Conservation (phyloP, 2,888 invertebrate species). For the Corythucha ciliata region DNA sequence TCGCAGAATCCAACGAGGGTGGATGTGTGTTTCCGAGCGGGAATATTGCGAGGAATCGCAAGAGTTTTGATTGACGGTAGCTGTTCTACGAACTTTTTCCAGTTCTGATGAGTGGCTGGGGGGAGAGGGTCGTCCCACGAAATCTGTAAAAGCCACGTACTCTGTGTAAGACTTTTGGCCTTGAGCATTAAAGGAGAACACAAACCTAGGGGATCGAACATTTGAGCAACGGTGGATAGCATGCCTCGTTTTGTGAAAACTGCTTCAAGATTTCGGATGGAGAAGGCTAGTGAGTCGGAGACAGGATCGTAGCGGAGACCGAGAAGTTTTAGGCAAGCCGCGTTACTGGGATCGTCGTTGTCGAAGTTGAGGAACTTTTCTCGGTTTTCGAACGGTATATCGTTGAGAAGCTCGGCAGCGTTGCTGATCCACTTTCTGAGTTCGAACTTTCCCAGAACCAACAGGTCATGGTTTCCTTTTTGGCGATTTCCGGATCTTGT, state of each 20-base stretch:
- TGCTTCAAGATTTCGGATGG: not conserved
- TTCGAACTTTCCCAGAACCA: conserved; percentile 19
- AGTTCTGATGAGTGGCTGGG: not conserved
- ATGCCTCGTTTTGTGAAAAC: conserved; percentile 8
- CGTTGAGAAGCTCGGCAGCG: conserved; percentile 10
- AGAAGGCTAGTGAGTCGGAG: conserved; percentile 15
- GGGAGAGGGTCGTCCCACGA: conserved; percentile 19
- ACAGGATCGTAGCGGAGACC: conserved; percentile 21
- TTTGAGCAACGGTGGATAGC: conserved; percentile 10
- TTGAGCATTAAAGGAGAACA: conserved; percentile 9
- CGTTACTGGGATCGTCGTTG: conserved; percentile 1
- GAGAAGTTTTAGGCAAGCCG: conserved; percentile 7
- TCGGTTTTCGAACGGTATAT: not conserved
- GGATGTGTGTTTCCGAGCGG: not conserved
- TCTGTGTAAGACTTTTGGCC: conserved; percentile 18
- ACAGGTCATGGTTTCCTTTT: too few species aligned
- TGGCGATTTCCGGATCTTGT: too few species aligned
- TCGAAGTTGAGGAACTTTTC: not conserved
- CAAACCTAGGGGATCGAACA: conserved; percentile 16
- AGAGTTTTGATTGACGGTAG: conserved; percentile 8
- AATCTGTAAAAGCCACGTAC: conserved; percentile 9
- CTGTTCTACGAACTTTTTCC: conserved; percentile 3
- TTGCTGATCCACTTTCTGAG: conserved; percentile 23
- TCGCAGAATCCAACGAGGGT: conserved; percentile 33
- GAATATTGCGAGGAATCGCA: conserved; percentile 16